These are phyloP conservation scores for Garrulus glandarius DNA, from an alignment of 2,797 vertebrate species.

Conservation along the genomic window DNA sequence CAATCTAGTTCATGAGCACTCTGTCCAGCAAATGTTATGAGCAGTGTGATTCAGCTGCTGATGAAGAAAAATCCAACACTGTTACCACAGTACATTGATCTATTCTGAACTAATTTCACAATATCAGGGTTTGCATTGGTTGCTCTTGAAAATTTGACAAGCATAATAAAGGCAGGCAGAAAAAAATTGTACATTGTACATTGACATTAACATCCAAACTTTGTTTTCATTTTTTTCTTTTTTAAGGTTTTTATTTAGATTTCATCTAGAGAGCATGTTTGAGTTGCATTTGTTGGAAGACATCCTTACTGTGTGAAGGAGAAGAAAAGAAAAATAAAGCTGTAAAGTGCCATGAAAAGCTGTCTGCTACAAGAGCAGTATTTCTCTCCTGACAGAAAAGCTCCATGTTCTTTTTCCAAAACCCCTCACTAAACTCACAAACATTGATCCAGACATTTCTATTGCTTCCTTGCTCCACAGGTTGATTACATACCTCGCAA, in stretches of 20 bases:
- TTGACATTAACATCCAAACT: neutral
- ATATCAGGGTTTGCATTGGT: neutral
- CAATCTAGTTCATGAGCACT: neutral
- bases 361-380: conserved; percentile 17
- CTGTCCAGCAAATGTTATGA: conserved; percentile 21
- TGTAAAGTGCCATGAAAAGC: conserved; percentile 27
- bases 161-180: neutral
- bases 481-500: conserved; percentile 51
- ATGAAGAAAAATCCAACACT: conserved; percentile 47
- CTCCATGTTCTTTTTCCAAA: conserved; percentile 37
- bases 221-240: conserved; percentile 2
- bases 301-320: neutral
- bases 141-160: neutral
- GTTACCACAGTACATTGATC: neutral
- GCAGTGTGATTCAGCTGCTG: neutral
- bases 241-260: neutral
- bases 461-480: conserved; percentile 46
- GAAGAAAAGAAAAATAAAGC: conserved; percentile 48
- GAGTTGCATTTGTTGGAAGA: neutral
- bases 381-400: conserved; percentile 52
- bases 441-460: conserved; percentile 64
- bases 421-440: conserved; percentile 46
- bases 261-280: neutral
- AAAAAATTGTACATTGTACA: neutral
- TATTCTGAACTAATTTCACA: neutral